Evolutionary conservation across 2,888 invertebrate genomes (phyloP).

Genomic region (Cremastinae sp.): DNA sequence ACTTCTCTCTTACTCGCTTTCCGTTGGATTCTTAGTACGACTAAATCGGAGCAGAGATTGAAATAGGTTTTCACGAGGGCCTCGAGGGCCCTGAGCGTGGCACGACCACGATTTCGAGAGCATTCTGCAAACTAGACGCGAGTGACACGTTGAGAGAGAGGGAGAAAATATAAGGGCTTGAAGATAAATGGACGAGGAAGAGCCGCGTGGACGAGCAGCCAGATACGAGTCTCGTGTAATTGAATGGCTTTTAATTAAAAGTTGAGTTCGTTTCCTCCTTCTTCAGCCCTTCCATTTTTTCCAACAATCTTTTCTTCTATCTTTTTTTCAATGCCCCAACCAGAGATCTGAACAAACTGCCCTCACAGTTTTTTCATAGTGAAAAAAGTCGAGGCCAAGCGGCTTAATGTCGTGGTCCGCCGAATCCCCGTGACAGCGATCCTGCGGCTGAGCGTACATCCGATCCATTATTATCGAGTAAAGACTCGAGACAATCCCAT

Average conservation of each 20-base stretch:
- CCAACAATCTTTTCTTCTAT: constrained; percentile 5
- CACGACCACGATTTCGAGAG: constrained; percentile 41
- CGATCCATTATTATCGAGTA: constrained; percentile 63
- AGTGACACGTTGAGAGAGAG: constrained; percentile 17
- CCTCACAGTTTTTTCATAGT: constrained; percentile 19
- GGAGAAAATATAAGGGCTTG: constrained; percentile 2
- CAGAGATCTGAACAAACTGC: constrained; percentile 26
- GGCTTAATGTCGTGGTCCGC: constrained; percentile 40
- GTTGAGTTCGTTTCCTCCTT: constrained; percentile 65
- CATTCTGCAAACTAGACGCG: constrained; percentile 45
- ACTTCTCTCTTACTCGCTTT: constrained; percentile 4
- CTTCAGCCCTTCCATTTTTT: constrained; percentile 3
- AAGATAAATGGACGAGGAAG: constrained; percentile 51
- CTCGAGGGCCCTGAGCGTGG: constrained; percentile 41
- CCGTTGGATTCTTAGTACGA: constrained; percentile 20
- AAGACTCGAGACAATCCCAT: constrained; percentile 65
- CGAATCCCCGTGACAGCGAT: constrained; percentile 19
- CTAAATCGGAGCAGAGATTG: constrained; percentile 64
- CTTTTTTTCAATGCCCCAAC: constrained; percentile 19
- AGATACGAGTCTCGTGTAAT: constrained; percentile 66
- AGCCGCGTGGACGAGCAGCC: constrained; percentile 57
- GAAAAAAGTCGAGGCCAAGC: neutral
- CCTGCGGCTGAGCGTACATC: constrained; percentile 54
- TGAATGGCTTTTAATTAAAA: constrained; percentile 75
- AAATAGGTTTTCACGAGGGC: constrained; percentile 64